A percentile compares a stretch with the other conserved stretches of the same genome.
Evolutionary conservation across 2,888 invertebrate species (phyloP).

Genomic region (Drosophila pegasa): DNA sequence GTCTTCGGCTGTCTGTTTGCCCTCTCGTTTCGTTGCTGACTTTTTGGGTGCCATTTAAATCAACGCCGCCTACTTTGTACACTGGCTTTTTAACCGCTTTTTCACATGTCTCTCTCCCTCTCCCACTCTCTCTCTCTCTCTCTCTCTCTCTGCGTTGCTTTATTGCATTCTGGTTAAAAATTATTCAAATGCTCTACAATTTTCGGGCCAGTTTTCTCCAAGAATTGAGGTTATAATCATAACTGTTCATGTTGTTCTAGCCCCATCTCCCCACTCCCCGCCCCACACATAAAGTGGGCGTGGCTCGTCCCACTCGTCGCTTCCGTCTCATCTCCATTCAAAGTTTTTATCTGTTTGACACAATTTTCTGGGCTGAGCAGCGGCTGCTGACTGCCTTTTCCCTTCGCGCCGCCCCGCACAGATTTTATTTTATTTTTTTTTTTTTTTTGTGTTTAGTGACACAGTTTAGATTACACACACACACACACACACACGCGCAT

Average conservation of each 20-base stretch:
- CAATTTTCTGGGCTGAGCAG: constrained; percentile 71
- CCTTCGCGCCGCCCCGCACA: constrained; percentile 29
- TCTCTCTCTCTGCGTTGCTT: constrained; percentile 30
- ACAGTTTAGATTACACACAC: constrained; percentile 71
- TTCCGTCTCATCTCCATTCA: constrained; percentile 35
- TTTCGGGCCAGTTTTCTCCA: constrained; percentile 77
- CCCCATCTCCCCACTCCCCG: neutral
- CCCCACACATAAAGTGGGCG: constrained; percentile 30
- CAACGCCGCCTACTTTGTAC: constrained; percentile 75
- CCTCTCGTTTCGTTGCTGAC: constrained; percentile 58
- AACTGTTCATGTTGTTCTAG: constrained; percentile 37
- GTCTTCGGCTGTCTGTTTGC: constrained; percentile 36
- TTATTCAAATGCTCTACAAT: constrained; percentile 81
- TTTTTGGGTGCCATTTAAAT: constrained; percentile 78
- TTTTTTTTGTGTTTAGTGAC: constrained; percentile 74
- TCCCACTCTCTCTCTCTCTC: neutral
- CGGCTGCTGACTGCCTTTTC: constrained; percentile 19
- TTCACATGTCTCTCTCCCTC: constrained; percentile 14
- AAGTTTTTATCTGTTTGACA: constrained; percentile 78
- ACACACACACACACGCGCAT: constrained; percentile 28
- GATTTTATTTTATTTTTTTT: constrained; percentile 67
- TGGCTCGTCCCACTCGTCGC: constrained; percentile 9
- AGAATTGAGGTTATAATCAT: constrained; percentile 79
- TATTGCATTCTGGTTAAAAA: constrained; percentile 75
- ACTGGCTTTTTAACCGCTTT: constrained; percentile 57